A percentile compares a stretch with the other conserved stretches of the same genome.
Conservation (phyloP, 2,888 invertebrate genomes). For the Spodoptera littoralis region DNA sequence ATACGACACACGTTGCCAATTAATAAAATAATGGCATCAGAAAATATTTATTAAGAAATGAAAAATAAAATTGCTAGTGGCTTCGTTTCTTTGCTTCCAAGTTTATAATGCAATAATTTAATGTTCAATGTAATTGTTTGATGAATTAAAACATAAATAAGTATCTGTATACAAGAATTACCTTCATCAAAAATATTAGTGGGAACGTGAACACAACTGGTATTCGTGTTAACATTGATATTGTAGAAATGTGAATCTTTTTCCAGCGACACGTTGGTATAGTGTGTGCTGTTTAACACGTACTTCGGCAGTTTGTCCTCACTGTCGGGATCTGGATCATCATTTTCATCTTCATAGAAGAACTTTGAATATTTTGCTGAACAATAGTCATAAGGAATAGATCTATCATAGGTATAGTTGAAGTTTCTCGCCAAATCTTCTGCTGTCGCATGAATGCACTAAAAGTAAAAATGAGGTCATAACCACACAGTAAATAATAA, state of each 20-base stretch:
- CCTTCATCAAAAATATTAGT: slow-evolving; percentile 97
- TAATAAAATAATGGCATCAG: too few species aligned
- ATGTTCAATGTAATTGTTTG: too few species aligned
- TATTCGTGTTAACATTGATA: slow-evolving; percentile 93
- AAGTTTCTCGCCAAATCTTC: slow-evolving; percentile 91
- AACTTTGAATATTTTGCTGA: slow-evolving; percentile 94
- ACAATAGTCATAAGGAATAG: slow-evolving; percentile 90
- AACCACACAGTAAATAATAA: too few species aligned
- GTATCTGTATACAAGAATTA: slow-evolving; percentile 60
- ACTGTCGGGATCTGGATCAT: slow-evolving; percentile 24
- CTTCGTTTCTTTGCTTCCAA: too few species aligned
- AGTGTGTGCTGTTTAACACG: slow-evolving; percentile 73
- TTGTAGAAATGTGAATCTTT: slow-evolving; percentile 95
- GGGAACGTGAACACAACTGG: slow-evolving; percentile 97
- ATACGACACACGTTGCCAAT: too few species aligned
- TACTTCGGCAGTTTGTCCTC: slow-evolving; percentile 67
- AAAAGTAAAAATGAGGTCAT: slow-evolving; percentile 54
- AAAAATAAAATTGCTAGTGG: too few species aligned
- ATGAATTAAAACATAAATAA: too few species aligned
- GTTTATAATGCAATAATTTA: too few species aligned
- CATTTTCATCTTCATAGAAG: slow-evolving; percentile 63
- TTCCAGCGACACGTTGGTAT: slow-evolving; percentile 89
- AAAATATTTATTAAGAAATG: too few species aligned
- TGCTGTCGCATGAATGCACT: slow-evolving; percentile 94
- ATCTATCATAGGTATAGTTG: slow-evolving; percentile 77